Evolutionary conservation across 2,888 invertebrate genomes (phyloP), one percentile per base, ranked within the genome.

Genomic region (Scaptomyza tumidula): DNA sequence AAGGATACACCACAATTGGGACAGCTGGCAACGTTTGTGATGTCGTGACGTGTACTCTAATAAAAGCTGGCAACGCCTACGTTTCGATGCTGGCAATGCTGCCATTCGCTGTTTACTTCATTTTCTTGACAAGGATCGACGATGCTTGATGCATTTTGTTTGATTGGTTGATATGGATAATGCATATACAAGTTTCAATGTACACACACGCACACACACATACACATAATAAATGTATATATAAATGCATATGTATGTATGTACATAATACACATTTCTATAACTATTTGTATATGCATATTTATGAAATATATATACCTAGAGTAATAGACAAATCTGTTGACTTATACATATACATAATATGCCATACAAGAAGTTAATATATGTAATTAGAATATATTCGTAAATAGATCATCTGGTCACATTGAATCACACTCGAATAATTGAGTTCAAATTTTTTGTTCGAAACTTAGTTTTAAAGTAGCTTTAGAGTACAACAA

Each of bases 301-400:
- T 61, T 6, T 33, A 33, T 33, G 6, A 2, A 62, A 37, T 4
- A 57, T 24, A 41, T 45, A 60, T 76, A 86, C 79, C 76, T 79
- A 79, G 44, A 71, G 66, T 66, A 62, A 61, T 55, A 68, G 63
- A 72, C 52, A 86, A 75, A 86, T 54, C 69, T 68, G 71, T 67
- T 68, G 59, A 81, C 76, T 77, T 68, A 88, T 81, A 82, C 79
- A 76, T 82, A 86, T 74, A 86, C 72, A 78, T 72, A 76, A 66
- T 80, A 83, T 80, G 79, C 80, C 77, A 77, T 44, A 56, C n/a
- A 39, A 58, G 46, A 54, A 48, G 55, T 66, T 49, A 75, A 71
- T 71, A 68, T 75, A 81, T 75, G 73, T 67, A 62, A 64, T 71
- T 43, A 58, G 52, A 49, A 55, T 37, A 43, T 45, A 39, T 61